Conservation (phyloP, 1,140 invertebrate genomes). For the Saccostrea cuccullata region DNA sequence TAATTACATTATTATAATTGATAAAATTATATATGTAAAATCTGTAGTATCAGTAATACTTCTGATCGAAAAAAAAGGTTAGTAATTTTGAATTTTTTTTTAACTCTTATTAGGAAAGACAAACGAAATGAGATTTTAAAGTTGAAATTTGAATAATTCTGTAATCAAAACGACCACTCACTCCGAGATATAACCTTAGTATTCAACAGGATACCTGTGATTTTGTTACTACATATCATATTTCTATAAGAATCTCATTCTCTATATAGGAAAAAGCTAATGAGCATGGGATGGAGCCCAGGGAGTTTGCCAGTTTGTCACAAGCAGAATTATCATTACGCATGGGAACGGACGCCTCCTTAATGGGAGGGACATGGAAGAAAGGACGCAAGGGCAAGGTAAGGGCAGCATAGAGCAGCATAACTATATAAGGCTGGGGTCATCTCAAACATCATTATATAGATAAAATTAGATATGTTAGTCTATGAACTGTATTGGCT, state of each 20-base stretch:
- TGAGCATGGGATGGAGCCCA: constrained; percentile 69
- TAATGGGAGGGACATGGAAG: constrained; percentile 61
- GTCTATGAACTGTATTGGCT: neutral
- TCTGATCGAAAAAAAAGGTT: no score
- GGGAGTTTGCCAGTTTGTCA: constrained; percentile 73
- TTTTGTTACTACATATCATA: neutral
- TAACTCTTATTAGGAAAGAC: no score
- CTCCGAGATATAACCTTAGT: no score
- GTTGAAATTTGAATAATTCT: no score
- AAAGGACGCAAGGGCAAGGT: constrained; percentile 67
- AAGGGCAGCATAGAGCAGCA: constrained; percentile 35
- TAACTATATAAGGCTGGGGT: neutral
- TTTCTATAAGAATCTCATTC: neutral
- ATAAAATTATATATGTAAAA: no score
- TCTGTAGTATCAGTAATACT: no score
- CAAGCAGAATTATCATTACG: constrained; percentile 74
- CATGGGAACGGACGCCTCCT: constrained; percentile 66
- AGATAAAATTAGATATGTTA: neutral
- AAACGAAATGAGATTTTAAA: no score
- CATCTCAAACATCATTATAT: no score
- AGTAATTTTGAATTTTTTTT: no score
- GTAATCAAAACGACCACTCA: no score
- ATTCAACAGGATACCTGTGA: no score
- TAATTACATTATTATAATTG: no score
- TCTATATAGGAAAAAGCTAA: constrained; percentile 67